Evolutionary conservation across 2,113 vertebrate species (phyloP), one percentile per base, ranked within the genome.

Genomic region (Xiphias gladius): DNA sequence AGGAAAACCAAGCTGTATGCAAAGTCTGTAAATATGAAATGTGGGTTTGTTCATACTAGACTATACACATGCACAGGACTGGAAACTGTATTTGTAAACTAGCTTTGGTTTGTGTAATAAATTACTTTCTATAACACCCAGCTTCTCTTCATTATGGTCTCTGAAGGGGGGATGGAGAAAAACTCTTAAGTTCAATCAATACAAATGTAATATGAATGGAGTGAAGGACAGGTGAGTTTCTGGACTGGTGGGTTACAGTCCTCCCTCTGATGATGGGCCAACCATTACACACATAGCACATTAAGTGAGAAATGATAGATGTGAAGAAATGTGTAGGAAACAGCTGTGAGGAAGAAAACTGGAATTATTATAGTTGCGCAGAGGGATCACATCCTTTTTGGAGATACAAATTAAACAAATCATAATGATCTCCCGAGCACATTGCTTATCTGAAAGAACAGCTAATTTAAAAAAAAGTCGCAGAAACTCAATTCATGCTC

Each of bases 61-160:
- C 86, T 70, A 88, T 86, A 91, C 93, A 94, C 93, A 92, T 73
- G 63, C 92, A 94, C 94, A 94, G 86, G 93, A 95, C 95, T 95
- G 94, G 95, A 94, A 95, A 91, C 86, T 93, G 90, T 92, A 94
- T 95, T 95, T 95, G 94, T 95, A 95, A 95, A 95, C 93, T 94
- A 94, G 93, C 93, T 94, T 94, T 95, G 92, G 94, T 95, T 96
- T 96, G 93, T 96, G 94, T 94, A 96, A 96, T 96, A 95, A 95
- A 96, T 94, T 83, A 95, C 94, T 94, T 96, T 95, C 91, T 95
- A 93, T 93, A 93, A 94, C 88, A 86, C 83, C n/a, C 69, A 75
- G 64, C 74, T 71, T 14, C 22, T 90, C 12, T 86, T 91, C 52
- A 79, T 89, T 74, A 59, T 86, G 76, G 43, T 86, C 41, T 82